phyloP scores from a whole-genome alignment of 1,140 invertebrate species.

The Manduca sexta region DNA sequence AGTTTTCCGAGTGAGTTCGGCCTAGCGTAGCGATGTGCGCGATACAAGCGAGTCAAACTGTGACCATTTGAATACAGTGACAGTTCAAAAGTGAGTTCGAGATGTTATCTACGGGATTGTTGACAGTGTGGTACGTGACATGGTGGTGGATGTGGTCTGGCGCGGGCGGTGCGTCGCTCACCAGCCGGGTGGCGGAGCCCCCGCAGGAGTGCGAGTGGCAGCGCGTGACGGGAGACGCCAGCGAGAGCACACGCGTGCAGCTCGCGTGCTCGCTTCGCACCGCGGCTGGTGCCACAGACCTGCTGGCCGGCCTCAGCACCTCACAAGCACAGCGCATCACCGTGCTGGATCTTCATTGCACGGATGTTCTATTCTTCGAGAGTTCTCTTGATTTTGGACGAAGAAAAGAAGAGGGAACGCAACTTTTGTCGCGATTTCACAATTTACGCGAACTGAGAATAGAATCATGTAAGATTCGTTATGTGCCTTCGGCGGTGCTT shows the following conservation, averaged over 20 bases:
- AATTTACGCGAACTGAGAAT: constrained; percentile 82
- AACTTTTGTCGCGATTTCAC: constrained; percentile 80
- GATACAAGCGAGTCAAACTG: constrained; percentile 43
- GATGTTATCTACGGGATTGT: constrained; percentile 65
- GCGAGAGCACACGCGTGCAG: constrained; percentile 73
- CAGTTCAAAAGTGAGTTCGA: constrained; percentile 54
- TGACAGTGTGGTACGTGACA: constrained; percentile 46
- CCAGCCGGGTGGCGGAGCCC: constrained; percentile 71
- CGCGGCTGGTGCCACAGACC: constrained; percentile 79
- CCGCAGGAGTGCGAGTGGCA: constrained; percentile 81
- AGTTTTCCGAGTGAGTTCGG: constrained; percentile 59
- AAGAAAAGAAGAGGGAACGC: constrained; percentile 74
- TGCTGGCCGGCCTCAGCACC: constrained; percentile 80
- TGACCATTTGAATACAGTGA: constrained; percentile 64
- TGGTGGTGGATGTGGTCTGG: constrained; percentile 51
- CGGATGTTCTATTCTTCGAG: constrained; percentile 86
- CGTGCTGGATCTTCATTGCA: constrained; percentile 84
- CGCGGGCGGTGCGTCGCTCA: constrained; percentile 52
- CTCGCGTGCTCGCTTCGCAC: constrained; percentile 83
- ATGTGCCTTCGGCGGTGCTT: constrained; percentile 81
- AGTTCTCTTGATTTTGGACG: constrained; percentile 78
- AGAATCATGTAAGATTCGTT: constrained; percentile 86
- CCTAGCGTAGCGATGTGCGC: constrained; percentile 58
- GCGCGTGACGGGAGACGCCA: constrained; percentile 71
- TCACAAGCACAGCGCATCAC: constrained; percentile 80